Conservation (phyloP, 2,797 vertebrate species). For the Sebastes goodei region DNA sequence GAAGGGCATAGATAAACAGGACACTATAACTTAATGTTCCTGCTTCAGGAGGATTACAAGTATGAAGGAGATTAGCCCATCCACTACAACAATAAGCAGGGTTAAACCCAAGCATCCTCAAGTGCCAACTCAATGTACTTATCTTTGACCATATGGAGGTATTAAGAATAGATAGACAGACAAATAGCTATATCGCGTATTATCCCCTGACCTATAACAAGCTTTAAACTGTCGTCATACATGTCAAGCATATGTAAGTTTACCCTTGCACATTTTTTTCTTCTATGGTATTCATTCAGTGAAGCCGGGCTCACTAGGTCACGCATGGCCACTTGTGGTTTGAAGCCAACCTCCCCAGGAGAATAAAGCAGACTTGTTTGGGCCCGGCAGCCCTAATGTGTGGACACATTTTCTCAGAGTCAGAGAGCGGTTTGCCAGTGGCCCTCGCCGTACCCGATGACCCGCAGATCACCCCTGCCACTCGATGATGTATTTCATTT, state of each 20-base stretch:
- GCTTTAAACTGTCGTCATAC: background rate
- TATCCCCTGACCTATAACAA: background rate
- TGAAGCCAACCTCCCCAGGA: constrained; percentile 54
- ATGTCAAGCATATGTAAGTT: constrained; percentile 3
- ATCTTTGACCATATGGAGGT: constrained; percentile 40
- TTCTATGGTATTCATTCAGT: constrained; percentile 27
- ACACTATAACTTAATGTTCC: constrained; percentile 67
- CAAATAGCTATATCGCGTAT: background rate
- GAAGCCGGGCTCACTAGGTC: constrained; percentile 39
- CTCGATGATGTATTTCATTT: constrained; percentile 68
- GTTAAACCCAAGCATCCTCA: constrained; percentile 57
- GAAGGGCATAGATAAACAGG: constrained; percentile 67
- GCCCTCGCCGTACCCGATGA: constrained; percentile 57
- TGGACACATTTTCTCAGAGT: constrained; percentile 70
- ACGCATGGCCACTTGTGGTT: constrained; percentile 59
- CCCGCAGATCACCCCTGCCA: constrained; percentile 63
- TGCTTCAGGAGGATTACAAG: constrained; percentile 73
- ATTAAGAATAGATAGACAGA: constrained; percentile 16
- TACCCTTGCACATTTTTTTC: constrained; percentile 14
- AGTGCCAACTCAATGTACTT: constrained; percentile 40
- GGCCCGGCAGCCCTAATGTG: constrained; percentile 54
- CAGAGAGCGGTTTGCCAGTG: constrained; percentile 59
- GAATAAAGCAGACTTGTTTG: constrained; percentile 59
- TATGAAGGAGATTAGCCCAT: constrained; percentile 73
- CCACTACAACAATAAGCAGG: constrained; percentile 68